Percentiles rank a stretch among this genome's conserved stretches.
Evolutionary conservation across 53 echinoderm and acorn worm genomes (phyloP).

Genomic region (Holothuria scabra): DNA sequence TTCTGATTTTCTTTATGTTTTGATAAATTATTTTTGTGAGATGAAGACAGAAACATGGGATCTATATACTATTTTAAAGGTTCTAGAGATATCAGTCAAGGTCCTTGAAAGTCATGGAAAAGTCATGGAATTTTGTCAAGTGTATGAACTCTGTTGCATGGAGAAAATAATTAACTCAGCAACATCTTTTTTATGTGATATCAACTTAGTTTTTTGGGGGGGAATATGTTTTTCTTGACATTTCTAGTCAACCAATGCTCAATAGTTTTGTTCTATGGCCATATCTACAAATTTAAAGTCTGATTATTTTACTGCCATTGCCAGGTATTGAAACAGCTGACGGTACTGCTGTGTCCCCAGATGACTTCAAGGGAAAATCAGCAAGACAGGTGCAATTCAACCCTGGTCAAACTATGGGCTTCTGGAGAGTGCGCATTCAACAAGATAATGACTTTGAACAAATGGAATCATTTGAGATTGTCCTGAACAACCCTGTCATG

Average conservation of each 20-base stretch:
- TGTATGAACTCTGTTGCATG: too few relatives aligned
- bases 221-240: background rate
- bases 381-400: conserved; percentile 98
- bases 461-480: conserved; percentile 82
- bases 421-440: conserved; percentile 90
- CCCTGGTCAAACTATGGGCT: conserved; percentile 97
- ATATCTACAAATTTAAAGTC: too few relatives aligned
- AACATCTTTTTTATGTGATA: background rate
- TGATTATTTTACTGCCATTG: too few relatives aligned
- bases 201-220: background rate
- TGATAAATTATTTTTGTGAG: too few relatives aligned
- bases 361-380: conserved; percentile 96
- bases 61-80: too few relatives aligned
- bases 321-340: conserved; percentile 92
- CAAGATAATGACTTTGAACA: conserved; percentile 76
- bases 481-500: conserved; percentile 97
- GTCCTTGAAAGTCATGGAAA: too few relatives aligned
- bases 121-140: too few relatives aligned
- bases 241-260: too few relatives aligned
- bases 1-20: too few relatives aligned
- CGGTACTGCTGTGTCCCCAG: conserved; percentile 81
- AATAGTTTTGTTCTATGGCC: too few relatives aligned
- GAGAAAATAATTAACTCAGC: background rate
- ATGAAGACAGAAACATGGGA: too few relatives aligned
- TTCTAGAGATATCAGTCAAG: too few relatives aligned